Conservation (phyloP, 2,113 vertebrate species). For the Muntiacus reevesi region DNA sequence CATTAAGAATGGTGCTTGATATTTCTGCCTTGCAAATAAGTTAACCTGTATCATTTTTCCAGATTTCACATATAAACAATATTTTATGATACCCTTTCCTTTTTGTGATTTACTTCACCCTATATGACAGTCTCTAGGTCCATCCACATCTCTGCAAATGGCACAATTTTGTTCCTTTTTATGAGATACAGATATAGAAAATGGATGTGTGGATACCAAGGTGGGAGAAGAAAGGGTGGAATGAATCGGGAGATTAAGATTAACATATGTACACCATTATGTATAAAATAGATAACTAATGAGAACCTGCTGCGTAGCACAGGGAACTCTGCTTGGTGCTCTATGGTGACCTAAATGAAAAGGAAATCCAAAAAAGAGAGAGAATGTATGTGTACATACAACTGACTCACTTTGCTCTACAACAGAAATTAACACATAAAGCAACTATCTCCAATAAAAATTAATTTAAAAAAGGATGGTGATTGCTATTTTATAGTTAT, state of each 20-base stretch:
- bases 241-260: not conserved
- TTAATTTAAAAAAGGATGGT: not conserved
- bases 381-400: not conserved
- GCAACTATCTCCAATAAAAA: not conserved
- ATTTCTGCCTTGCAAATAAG: not conserved
- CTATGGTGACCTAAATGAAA: not conserved
- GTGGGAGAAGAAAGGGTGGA: not conserved
- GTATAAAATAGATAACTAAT: not conserved
- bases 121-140: not conserved
- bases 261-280: not conserved
- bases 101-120: not conserved
- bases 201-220: not conserved
- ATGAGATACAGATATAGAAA: not conserved
- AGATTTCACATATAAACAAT: not conserved
- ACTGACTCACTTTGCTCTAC: not conserved
- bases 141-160: not conserved
- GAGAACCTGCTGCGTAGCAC: not conserved
- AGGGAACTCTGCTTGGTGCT: not conserved
- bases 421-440: not conserved
- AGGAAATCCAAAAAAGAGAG: not conserved
- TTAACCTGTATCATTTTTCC: not conserved
- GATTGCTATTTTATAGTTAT: not conserved
- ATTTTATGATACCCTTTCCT: not conserved
- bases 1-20: not conserved
- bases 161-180: not conserved